Conservation (phyloP, 2,113 vertebrate genomes). For the Camelus dromedarius region DNA sequence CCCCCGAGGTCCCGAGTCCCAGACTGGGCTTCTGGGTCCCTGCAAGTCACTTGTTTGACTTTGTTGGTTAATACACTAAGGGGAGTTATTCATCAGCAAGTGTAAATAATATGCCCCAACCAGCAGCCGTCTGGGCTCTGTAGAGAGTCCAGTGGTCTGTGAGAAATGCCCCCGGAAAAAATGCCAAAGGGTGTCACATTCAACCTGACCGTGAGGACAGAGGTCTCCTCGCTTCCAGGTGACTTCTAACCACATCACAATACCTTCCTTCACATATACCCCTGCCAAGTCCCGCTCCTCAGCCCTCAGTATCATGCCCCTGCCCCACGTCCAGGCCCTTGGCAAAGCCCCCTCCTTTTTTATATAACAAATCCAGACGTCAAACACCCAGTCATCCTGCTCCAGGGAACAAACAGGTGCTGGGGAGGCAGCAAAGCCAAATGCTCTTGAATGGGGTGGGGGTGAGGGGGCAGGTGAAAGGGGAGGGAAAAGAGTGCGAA, state of each 20-base stretch:
- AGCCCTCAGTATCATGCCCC: background rate
- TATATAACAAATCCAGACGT: background rate
- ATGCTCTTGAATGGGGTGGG: background rate
- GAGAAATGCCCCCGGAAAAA: slow-evolving; percentile 21
- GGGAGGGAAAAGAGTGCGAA: background rate
- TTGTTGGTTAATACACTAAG: background rate
- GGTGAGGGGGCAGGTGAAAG: too few relatives aligned
- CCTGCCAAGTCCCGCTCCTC: background rate
- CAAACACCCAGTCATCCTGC: background rate
- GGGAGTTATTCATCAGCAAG: slow-evolving; percentile 60
- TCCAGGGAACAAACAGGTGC: background rate
- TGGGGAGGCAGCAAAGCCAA: background rate
- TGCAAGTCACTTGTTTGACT: background rate
- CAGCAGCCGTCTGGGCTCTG: background rate
- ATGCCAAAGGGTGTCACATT: background rate
- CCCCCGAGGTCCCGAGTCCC: background rate
- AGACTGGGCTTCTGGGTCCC: background rate
- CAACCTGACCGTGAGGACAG: background rate
- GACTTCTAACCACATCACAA: background rate
- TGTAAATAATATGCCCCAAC: background rate
- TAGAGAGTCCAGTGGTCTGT: background rate
- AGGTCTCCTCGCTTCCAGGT: background rate
- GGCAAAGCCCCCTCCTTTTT: background rate
- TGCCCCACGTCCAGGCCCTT: background rate
- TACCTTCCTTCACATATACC: rapidly evolving